Evolutionary conservation across 2,888 invertebrate species (phyloP).

Genomic region (Agrilus biguttatus): DNA sequence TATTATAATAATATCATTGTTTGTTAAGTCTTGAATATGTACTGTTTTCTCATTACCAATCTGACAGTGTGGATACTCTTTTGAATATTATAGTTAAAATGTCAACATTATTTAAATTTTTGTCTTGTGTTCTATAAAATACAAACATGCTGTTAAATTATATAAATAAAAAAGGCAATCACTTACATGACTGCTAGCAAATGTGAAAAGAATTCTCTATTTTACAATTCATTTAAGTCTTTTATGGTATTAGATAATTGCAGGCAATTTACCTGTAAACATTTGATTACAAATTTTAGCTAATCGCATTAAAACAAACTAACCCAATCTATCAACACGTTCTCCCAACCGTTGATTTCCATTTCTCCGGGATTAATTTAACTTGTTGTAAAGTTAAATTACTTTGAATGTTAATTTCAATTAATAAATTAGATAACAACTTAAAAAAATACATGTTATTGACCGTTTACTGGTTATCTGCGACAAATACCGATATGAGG

Average conservation of each 20-base stretch:
- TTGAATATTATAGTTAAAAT: slow-evolving; percentile 1
- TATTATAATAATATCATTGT: slow-evolving; percentile 15
- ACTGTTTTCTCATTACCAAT: slow-evolving; percentile 8
- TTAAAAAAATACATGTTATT: too few species aligned
- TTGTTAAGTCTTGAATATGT: slow-evolving; percentile 15
- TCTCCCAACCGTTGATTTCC: slow-evolving; percentile 15
- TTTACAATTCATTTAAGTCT: slow-evolving; percentile 17
- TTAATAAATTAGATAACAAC: too few species aligned
- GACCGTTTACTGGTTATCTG: too few species aligned
- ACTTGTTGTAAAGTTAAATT: too few species aligned
- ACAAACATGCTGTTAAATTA: background rate
- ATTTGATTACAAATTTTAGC: slow-evolving; percentile 1
- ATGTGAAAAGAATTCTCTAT: slow-evolving; percentile 22
- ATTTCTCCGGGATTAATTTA: background rate
- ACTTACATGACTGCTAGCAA: slow-evolving; percentile 24
- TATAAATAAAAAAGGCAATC: background rate
- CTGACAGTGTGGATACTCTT: slow-evolving; percentile 18
- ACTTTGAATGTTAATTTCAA: too few species aligned
- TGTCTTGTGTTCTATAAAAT: slow-evolving; percentile 3
- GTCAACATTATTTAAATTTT: background rate
- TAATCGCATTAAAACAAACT: slow-evolving; percentile 3
- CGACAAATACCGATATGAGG: too few species aligned
- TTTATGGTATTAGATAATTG: slow-evolving; percentile 17
- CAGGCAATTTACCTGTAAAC: slow-evolving; percentile 26
- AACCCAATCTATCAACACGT: slow-evolving; percentile 23